Evolutionary conservation across 2,797 vertebrate genomes (phyloP).

Genomic region (Hypotaenidia okinawae): DNA sequence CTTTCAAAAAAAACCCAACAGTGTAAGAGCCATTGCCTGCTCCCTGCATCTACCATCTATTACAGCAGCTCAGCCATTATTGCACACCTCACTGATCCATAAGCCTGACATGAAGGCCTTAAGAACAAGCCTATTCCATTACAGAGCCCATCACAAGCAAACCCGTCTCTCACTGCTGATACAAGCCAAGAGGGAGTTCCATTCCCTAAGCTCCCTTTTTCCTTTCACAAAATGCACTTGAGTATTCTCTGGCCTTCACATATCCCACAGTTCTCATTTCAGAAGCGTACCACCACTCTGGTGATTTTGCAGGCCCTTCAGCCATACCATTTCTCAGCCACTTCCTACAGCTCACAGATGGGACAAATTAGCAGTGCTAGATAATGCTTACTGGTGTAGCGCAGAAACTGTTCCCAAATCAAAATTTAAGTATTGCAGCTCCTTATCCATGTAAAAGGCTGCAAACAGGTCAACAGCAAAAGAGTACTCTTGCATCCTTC

Average conservation of each 20-base stretch:
- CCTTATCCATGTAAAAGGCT: background rate
- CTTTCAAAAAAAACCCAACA: background rate
- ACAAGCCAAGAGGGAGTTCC: background rate
- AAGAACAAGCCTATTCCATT: background rate
- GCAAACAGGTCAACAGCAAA: background rate
- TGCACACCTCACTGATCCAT: background rate
- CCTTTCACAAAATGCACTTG: background rate
- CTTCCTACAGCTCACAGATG: no score
- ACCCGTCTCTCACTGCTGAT: background rate
- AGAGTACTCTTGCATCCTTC: background rate
- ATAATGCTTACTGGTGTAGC: background rate
- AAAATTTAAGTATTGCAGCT: background rate
- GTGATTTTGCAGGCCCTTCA: background rate
- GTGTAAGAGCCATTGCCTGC: rapidly evolving
- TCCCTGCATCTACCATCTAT: background rate
- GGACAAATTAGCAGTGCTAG: no score
- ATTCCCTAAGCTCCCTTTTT: background rate
- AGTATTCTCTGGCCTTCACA: background rate
- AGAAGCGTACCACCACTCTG: rapidly evolving
- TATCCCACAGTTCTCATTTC: background rate
- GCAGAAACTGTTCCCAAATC: background rate
- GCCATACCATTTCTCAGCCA: background rate
- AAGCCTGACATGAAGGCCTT: background rate
- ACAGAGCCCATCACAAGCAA: background rate
- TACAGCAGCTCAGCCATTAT: background rate